phyloP scores from a whole-genome alignment of 1,140 invertebrate species.

The Chionoecetes opilio region DNA sequence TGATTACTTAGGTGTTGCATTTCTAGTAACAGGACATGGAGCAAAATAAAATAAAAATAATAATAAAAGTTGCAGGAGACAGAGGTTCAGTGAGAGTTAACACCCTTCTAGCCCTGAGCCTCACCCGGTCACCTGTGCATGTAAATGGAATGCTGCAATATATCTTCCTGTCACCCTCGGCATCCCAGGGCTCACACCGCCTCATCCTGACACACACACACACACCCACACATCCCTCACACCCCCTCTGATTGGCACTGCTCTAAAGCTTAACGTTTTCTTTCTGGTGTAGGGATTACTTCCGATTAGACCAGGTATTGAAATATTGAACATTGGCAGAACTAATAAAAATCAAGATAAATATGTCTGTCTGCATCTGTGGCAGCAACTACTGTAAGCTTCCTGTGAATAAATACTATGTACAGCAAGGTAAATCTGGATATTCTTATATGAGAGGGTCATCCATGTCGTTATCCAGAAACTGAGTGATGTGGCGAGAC shows the following conservation, averaged over 20 bases:
- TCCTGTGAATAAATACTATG: conserved; percentile 80
- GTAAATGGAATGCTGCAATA: not conserved
- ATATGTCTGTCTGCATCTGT: conserved; percentile 70
- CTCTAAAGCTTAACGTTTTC: not conserved
- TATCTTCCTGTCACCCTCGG: not conserved
- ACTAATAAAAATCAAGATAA: conserved; percentile 58
- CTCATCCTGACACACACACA: conserved; percentile 16
- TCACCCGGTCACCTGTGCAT: not conserved
- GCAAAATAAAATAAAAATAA: not conserved
- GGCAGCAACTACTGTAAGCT: conserved; percentile 78
- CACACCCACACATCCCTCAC: not conserved
- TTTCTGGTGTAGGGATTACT: not conserved
- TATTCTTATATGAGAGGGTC: conserved; percentile 28
- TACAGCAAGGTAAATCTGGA: conserved; percentile 79
- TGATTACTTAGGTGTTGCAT: too few relatives aligned
- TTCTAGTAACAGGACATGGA: not conserved
- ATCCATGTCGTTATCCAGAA: not conserved
- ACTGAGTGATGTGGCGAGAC: not conserved
- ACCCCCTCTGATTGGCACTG: not conserved
- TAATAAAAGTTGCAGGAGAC: too few relatives aligned
- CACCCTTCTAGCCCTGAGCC: not conserved
- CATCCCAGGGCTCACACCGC: not conserved
- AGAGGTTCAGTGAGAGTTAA: not conserved
- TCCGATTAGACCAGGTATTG: not conserved
- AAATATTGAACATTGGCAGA: conserved; percentile 10